phyloP scores from a whole-genome alignment of 2,888 invertebrate species.

The Agrochola lota region DNA sequence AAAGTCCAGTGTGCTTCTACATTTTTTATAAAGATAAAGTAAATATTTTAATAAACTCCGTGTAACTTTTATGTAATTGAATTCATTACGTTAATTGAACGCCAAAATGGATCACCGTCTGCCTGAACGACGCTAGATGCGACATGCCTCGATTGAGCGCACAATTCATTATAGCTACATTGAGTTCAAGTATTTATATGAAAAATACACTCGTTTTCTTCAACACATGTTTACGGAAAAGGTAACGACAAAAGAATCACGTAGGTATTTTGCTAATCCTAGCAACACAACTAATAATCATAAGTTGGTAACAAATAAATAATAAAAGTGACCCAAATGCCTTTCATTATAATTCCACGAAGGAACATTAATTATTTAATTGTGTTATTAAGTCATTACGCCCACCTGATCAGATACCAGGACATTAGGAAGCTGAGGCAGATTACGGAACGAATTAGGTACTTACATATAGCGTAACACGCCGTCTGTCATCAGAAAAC shows the following conservation, averaged over 20 bases:
- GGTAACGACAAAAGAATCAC: background rate
- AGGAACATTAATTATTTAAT: constrained; percentile 40
- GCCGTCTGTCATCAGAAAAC: constrained; percentile 81
- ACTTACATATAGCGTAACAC: constrained; percentile 72
- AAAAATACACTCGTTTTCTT: constrained; percentile 1
- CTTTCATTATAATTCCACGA: constrained; percentile 49
- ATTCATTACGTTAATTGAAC: constrained; percentile 60
- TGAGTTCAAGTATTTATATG: constrained; percentile 5
- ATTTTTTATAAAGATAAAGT: constrained; percentile 44
- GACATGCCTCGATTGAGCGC: constrained; percentile 29
- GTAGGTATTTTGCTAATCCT: constrained; percentile 11
- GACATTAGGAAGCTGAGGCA: constrained; percentile 72
- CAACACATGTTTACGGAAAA: background rate
- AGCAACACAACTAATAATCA: constrained; percentile 10
- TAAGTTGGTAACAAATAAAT: constrained; percentile 1
- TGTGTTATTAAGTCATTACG: constrained; percentile 68
- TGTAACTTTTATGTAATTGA: constrained; percentile 53
- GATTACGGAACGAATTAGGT: constrained; percentile 75
- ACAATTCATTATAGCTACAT: constrained; percentile 22
- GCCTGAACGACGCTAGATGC: constrained; percentile 28
- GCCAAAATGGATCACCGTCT: constrained; percentile 41
- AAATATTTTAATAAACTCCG: constrained; percentile 36
- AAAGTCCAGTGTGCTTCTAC: constrained; percentile 31
- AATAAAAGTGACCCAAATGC: constrained; percentile 29
- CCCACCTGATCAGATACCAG: constrained; percentile 73